Percentiles rank a stretch among this genome's conserved stretches.
These are phyloP conservation scores for Peromyscus eremicus DNA, from an alignment of 2,797 vertebrate genomes.

Conservation along the genomic window DNA sequence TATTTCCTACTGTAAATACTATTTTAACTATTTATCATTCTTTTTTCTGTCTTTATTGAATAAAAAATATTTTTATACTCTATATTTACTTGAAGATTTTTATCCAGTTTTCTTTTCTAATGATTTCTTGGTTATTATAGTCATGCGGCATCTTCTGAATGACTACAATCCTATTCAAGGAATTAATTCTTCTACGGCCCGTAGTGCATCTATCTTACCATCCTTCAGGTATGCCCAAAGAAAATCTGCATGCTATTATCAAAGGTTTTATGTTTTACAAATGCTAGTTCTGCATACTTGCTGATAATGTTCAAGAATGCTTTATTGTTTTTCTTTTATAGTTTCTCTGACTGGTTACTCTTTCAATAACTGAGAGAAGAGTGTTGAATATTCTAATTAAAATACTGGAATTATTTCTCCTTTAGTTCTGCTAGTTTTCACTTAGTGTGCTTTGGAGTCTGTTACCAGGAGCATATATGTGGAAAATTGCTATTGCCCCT, in stretches of 20 bases:
- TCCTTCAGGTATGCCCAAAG: not conserved
- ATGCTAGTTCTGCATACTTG: not conserved
- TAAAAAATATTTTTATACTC: not conserved
- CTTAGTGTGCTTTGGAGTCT: not conserved
- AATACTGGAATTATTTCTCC: not conserved
- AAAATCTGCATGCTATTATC: not conserved
- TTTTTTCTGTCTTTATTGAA: not conserved
- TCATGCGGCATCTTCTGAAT: not conserved
- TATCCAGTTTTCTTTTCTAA: not conserved
- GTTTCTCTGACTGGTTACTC: not conserved
- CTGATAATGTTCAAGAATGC: not conserved
- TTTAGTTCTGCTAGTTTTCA: not conserved
- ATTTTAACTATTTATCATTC: not conserved
- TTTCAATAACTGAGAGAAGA: not conserved
- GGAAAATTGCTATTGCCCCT: not conserved
- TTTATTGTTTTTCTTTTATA: not conserved
- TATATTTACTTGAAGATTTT: not conserved
- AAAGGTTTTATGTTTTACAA: not conserved
- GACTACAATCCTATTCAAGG: not conserved
- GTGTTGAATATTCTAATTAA: not conserved
- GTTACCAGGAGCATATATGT: no score
- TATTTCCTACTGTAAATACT: not conserved
- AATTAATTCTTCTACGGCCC: not conserved
- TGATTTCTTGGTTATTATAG: not conserved
- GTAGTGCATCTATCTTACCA: not conserved